phyloP scores from a whole-genome alignment of 2,888 invertebrate species.

The Cataglyphis albicans region DNA sequence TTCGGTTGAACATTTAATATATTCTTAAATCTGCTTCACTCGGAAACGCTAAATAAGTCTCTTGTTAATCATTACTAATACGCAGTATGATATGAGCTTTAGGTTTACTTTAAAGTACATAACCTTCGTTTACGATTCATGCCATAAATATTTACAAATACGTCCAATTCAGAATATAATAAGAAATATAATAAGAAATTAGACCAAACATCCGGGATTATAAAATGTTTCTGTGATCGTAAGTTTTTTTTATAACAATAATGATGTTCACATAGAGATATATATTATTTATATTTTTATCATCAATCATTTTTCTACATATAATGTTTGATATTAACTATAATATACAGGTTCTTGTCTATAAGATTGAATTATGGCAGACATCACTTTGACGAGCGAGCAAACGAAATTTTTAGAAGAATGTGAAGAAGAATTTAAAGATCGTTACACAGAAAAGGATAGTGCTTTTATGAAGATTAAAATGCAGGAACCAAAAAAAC shows the following conservation, averaged over 20 bases:
- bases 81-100: too few relatives aligned
- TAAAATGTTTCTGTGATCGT: constrained; percentile 2
- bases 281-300: neutral
- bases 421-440: constrained; percentile 89
- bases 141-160: neutral
- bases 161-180: neutral
- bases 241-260: neutral
- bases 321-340: neutral
- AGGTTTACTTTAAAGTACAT: neutral
- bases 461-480: constrained; percentile 87
- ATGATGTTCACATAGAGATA: neutral
- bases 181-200: neutral
- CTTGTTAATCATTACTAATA: neutral
- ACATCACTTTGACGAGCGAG: constrained; percentile 86
- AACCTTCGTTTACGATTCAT: neutral
- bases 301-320: neutral
- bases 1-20: too few relatives aligned
- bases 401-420: constrained; percentile 88
- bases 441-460: constrained; percentile 89
- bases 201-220: neutral
- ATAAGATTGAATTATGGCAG: constrained; percentile 73
- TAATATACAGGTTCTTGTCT: constrained; percentile 85
- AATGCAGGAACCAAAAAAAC: constrained; percentile 85
- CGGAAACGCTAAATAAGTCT: neutral
- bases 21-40: too few relatives aligned